These are phyloP conservation scores for Vanessa atalanta DNA, from an alignment of 1,140 invertebrate species.

Conservation along the genomic window DNA sequence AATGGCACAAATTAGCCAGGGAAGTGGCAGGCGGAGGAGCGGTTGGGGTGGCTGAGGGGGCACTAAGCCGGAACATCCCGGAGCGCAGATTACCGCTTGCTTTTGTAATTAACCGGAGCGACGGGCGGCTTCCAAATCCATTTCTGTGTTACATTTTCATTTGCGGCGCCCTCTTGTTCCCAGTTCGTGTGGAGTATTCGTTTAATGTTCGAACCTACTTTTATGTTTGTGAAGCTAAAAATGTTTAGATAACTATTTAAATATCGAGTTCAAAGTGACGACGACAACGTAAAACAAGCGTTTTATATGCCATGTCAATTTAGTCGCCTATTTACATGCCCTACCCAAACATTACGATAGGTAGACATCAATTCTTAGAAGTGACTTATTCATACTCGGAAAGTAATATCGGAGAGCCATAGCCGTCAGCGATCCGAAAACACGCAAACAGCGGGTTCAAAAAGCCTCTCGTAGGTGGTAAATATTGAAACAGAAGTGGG, in stretches of 20 bases:
- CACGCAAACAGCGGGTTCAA: constrained; percentile 78
- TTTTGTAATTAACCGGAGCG: constrained; percentile 81
- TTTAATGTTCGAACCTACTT: constrained; percentile 57
- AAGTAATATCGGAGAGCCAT: constrained; percentile 72
- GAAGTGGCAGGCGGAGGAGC: constrained; percentile 65
- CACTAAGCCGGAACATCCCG: constrained; percentile 79
- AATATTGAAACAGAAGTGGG: constrained; percentile 80
- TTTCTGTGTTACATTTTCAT: constrained; percentile 81
- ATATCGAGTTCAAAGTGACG: constrained; percentile 29
- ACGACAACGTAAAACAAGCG: constrained; percentile 21
- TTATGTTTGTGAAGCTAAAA: constrained; percentile 47
- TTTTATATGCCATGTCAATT: constrained; percentile 27
- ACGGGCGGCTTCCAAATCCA: constrained; percentile 79
- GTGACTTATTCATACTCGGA: constrained; percentile 73
- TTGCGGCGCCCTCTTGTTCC: constrained; percentile 69
- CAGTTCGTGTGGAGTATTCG: constrained; percentile 65
- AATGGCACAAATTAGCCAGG: constrained; percentile 80
- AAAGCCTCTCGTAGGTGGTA: constrained; percentile 78
- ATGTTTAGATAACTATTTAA: constrained; percentile 14
- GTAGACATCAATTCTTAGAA: constrained; percentile 59
- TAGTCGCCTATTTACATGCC: constrained; percentile 47
- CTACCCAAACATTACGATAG: constrained; percentile 41
- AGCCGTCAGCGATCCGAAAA: constrained; percentile 78
- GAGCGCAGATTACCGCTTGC: constrained; percentile 80
- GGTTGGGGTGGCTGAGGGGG: constrained; percentile 55